A percentile compares a stretch with the other conserved stretches of the same genome.
phyloP scores from a whole-genome alignment of 2,888 invertebrate genomes.

The Zaprionus bogoriensis region DNA sequence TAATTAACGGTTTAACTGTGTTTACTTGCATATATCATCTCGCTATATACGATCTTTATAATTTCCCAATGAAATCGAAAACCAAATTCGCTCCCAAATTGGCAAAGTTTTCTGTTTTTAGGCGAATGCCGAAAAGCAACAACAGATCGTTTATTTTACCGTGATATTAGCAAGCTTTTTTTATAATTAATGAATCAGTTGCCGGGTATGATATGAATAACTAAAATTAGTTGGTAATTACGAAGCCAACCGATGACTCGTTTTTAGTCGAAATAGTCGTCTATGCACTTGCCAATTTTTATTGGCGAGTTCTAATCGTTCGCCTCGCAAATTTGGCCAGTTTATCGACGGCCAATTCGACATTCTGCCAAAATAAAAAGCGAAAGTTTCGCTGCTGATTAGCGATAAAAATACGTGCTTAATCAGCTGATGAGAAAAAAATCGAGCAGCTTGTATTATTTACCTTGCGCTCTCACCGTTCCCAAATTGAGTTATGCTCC shows the following conservation, averaged over 20 bases:
- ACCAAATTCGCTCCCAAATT: not conserved
- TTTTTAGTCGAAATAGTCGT: conserved; percentile 6
- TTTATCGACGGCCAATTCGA: conserved; percentile 45
- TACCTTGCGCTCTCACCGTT: conserved; percentile 7
- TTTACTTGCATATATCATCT: conserved; percentile 19
- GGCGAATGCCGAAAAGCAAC: no score
- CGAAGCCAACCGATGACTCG: not conserved
- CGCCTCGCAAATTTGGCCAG: conserved; percentile 19
- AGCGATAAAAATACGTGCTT: conserved; percentile 15
- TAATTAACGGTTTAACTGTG: conserved; percentile 48
- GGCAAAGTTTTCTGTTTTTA: not conserved
- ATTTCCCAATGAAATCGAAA: not conserved
- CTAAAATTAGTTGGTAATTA: not conserved
- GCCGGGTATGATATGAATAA: no score
- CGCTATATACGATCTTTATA: not conserved
- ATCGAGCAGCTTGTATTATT: not conserved
- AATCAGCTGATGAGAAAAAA: not conserved
- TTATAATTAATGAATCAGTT: not conserved
- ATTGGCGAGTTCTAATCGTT: not conserved
- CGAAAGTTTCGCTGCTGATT: conserved; percentile 47
- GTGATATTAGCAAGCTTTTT: not conserved
- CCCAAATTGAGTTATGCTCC: conserved; percentile 5
- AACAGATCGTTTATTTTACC: not conserved
- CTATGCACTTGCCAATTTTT: not conserved
- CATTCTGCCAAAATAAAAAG: conserved; percentile 30